Conservation (phyloP, 2,113 vertebrate species). For the Cebus imitator region DNA sequence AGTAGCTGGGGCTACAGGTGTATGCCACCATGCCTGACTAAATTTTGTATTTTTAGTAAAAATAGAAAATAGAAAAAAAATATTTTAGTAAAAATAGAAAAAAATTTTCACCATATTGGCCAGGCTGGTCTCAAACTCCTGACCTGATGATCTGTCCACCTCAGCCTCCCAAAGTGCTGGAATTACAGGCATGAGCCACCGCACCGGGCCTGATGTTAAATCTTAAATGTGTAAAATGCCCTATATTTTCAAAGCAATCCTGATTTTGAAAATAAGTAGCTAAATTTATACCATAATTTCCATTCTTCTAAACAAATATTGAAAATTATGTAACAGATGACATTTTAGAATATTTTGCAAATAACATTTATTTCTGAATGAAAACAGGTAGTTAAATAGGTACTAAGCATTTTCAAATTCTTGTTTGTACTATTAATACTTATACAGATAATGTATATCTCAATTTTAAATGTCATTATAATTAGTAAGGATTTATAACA, state of each 20-base stretch:
- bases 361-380: background rate
- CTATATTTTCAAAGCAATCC: background rate
- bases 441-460: background rate
- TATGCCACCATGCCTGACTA: too few species aligned
- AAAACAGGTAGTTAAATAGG: background rate
- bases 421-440: background rate
- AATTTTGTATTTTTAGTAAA: too few species aligned
- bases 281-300: background rate
- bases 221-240: background rate
- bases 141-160: too few species aligned
- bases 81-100: too few species aligned
- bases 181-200: too few species aligned
- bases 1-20: too few species aligned
- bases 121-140: too few species aligned
- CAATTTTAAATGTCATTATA: background rate
- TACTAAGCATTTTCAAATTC: background rate
- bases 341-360: background rate
- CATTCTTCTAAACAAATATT: background rate
- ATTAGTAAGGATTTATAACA: background rate
- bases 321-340: background rate
- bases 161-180: too few species aligned
- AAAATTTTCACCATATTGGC: too few species aligned
- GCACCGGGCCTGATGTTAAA: background rate
- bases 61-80: too few species aligned
- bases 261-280: slow-evolving; percentile 1